Conservation (phyloP, 2,113 vertebrate genomes). For the Phrynosoma blainvillii region DNA sequence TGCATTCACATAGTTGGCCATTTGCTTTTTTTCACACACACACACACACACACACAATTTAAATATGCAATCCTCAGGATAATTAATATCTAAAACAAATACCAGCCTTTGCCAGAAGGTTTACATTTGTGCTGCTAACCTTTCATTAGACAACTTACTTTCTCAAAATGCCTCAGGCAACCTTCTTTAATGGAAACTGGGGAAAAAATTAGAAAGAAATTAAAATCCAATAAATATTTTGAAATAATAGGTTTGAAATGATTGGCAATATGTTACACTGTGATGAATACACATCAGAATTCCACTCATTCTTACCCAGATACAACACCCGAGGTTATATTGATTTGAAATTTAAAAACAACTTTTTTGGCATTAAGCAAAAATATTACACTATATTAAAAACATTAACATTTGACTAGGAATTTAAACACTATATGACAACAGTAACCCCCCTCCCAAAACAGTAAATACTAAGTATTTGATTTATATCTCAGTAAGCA, state of each 20-base stretch:
- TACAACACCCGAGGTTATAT: conserved; percentile 54
- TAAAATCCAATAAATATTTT: conserved; percentile 63
- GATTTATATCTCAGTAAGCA: not conserved
- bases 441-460: not conserved
- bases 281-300: conserved; percentile 60
- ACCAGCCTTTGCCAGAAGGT: conserved; percentile 52
- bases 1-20: conserved; percentile 12
- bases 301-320: conserved; percentile 41
- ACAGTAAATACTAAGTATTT: not conserved
- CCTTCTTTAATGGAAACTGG: conserved; percentile 47
- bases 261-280: conserved; percentile 53
- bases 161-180: conserved; percentile 36
- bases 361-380: conserved; percentile 46
- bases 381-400: conserved; percentile 42
- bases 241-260: conserved; percentile 60
- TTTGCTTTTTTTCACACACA: conserved; percentile 10
- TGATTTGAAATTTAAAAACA: conserved; percentile 57
- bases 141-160: conserved; percentile 61
- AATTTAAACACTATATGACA: conserved; percentile 25
- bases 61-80: conserved; percentile 28
- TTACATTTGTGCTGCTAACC: conserved; percentile 29
- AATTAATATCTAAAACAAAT: conserved; percentile 50
- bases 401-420: conserved; percentile 38
- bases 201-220: conserved; percentile 62
- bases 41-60: not conserved